A percentile compares a stretch with the other conserved stretches of the same genome.
Conservation (phyloP, 1,140 invertebrate genomes). For the Drosophila miranda region DNA sequence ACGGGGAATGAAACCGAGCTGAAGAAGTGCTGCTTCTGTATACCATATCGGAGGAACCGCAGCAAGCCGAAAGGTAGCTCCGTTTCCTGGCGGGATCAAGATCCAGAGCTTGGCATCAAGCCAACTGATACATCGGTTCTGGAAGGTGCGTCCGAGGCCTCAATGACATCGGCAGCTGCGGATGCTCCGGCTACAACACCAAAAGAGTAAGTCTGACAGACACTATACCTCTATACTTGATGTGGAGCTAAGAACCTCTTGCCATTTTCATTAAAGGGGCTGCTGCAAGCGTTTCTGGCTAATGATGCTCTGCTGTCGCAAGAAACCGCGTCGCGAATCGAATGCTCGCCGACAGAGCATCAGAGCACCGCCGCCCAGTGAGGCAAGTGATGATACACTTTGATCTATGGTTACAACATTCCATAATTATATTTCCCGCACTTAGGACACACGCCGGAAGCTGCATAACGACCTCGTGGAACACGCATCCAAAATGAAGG, state of each 20-base stretch:
- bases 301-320: constrained; percentile 74
- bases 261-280: constrained; percentile 34
- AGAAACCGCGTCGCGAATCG: constrained; percentile 75
- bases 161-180: constrained; percentile 29
- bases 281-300: constrained; percentile 76
- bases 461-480: constrained; percentile 90
- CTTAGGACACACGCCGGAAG: constrained; percentile 90
- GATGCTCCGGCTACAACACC: constrained; percentile 37
- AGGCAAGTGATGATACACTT: constrained; percentile 80
- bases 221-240: neutral
- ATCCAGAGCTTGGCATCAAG: constrained; percentile 71
- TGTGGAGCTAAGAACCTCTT: too few species aligned
- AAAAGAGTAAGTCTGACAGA: constrained; percentile 50
- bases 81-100: constrained; percentile 79
- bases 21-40: constrained; percentile 76
- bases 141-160: constrained; percentile 66
- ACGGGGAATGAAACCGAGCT: constrained; percentile 75
- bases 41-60: constrained; percentile 68
- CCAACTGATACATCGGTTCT: constrained; percentile 70
- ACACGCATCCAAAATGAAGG: constrained; percentile 91
- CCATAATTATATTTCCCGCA: neutral
- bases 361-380: constrained; percentile 85
- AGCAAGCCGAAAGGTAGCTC: constrained; percentile 46
- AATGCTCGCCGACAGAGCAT: constrained; percentile 85
- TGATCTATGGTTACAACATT: neutral